phyloP scores from a whole-genome alignment of 2,113 vertebrate species.

The Telmatochromis bifrenatus region DNA sequence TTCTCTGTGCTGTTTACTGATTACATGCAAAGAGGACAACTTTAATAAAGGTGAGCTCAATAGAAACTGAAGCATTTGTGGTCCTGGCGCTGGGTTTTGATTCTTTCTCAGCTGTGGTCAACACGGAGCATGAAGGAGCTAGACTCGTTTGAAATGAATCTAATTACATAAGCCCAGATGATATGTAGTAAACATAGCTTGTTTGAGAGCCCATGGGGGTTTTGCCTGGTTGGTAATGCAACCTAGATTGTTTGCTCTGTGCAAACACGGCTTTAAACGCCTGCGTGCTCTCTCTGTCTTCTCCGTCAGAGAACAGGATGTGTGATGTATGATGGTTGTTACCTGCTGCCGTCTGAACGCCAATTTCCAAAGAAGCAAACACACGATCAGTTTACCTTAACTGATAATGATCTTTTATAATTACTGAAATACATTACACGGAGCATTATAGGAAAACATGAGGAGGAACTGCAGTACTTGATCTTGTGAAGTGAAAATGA shows the following conservation, averaged over 20 bases:
- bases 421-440: neutral
- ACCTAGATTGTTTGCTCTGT: neutral
- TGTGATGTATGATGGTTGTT: fast-evolving
- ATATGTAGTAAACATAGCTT: neutral
- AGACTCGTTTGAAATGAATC: neutral
- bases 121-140: neutral
- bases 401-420: neutral
- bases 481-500: neutral
- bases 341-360: neutral
- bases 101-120: neutral
- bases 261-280: neutral
- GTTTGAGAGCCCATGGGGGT: neutral
- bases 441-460: neutral
- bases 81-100: neutral
- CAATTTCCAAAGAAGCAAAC: neutral
- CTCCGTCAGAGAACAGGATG: neutral
- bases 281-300: neutral
- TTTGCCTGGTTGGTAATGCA: neutral
- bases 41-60: neutral
- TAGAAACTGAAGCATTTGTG: fast-evolving
- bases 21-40: neutral
- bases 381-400: neutral
- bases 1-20: neutral
- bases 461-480: neutral
- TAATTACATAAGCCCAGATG: neutral